These are phyloP conservation scores for Arrhamphus sclerolepis DNA, from an alignment of 2,797 vertebrate species.

Conservation along the genomic window DNA sequence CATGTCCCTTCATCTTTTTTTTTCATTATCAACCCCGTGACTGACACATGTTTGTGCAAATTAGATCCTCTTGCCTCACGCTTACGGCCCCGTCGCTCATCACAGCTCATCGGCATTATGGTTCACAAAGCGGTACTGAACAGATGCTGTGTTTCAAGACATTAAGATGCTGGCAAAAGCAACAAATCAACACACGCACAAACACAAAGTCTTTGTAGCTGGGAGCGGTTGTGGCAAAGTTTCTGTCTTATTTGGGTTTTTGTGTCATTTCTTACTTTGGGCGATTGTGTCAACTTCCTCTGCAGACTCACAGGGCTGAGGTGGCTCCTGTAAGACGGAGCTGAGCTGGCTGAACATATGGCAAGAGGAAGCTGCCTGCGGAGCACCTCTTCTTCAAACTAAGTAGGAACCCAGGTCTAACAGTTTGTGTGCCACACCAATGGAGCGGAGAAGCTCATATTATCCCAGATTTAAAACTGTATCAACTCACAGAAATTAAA, in stretches of 20 bases:
- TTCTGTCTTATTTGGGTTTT: constrained; percentile 67
- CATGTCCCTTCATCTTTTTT: not conserved
- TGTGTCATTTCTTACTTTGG: constrained; percentile 68
- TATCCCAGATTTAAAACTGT: constrained; percentile 30
- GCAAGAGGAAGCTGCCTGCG: constrained; percentile 62
- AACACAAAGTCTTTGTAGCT: constrained; percentile 29
- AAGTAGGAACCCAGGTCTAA: constrained; percentile 29
- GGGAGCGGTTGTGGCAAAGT: constrained; percentile 52
- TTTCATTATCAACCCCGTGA: not conserved
- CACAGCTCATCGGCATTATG: constrained; percentile 20
- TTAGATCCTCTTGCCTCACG: not conserved
- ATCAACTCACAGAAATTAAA: constrained; percentile 9
- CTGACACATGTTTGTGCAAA: not conserved
- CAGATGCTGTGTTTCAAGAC: constrained; percentile 62
- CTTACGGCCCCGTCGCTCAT: constrained; percentile 11
- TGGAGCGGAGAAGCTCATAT: constrained; percentile 14
- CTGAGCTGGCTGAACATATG: constrained; percentile 71
- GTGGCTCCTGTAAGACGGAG: constrained; percentile 61
- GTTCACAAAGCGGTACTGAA: constrained; percentile 33
- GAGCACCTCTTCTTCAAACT: constrained; percentile 45
- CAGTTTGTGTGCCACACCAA: constrained; percentile 43
- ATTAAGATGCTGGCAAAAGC: constrained; percentile 35
- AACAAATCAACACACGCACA: constrained; percentile 15
- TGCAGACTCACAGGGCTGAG: constrained; percentile 58
- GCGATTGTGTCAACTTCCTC: constrained; percentile 66